Percentiles rank a stretch among this genome's conserved stretches.
Conservation (phyloP, 2,888 invertebrate genomes). For the Epirrhoe alternata region DNA sequence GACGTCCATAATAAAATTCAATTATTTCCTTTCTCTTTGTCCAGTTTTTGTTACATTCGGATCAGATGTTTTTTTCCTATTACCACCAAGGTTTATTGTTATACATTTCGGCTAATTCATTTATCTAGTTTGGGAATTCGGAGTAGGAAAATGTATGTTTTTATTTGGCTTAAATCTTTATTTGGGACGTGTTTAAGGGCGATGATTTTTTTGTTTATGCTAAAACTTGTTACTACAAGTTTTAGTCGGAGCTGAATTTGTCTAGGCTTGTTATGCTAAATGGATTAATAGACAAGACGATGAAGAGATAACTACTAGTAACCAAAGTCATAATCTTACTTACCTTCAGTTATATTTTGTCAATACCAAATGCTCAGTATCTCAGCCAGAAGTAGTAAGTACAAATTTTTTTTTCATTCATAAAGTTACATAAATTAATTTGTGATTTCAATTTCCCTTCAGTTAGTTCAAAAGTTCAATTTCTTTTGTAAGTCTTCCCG, state of each 20-base stretch:
- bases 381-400: not conserved
- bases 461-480: conserved; percentile 8
- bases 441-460: not conserved
- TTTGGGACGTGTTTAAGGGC: conserved; percentile 8
- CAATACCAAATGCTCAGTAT: no score
- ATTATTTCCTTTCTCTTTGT: conserved; percentile 57
- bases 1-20: conserved; percentile 63
- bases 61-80: conserved; percentile 51
- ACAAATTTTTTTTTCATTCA: not conserved
- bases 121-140: conserved; percentile 43
- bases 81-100: conserved; percentile 50
- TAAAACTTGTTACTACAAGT: no score
- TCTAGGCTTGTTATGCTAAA: no score
- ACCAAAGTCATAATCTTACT: no score
- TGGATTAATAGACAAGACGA: no score
- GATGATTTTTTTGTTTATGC: not conserved
- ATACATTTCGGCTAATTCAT: conserved; percentile 50
- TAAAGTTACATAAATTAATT: not conserved
- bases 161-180: conserved; percentile 14
- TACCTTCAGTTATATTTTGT: no score
- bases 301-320: no score
- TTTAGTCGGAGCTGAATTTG: no score
- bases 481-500: conserved; percentile 11
- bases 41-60: conserved; percentile 52
- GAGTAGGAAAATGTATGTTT: conserved; percentile 20